Evolutionary conservation across 2,113 vertebrate genomes (phyloP), one percentile per base, ranked within the genome.

Genomic region (Dascyllus trimaculatus): DNA sequence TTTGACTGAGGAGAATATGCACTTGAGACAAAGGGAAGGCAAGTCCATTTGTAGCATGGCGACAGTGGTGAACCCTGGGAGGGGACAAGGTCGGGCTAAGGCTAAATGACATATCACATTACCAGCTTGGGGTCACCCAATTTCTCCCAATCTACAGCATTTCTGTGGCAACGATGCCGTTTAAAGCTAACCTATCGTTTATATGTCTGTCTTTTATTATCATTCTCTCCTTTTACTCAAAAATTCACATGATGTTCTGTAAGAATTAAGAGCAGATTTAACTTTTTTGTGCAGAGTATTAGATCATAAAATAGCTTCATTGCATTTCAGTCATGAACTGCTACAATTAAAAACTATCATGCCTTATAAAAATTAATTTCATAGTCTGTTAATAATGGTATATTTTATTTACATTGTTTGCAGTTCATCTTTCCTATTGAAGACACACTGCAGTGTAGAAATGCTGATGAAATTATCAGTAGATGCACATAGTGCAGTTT

Each of bases 21-120:
- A 93, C 93, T 93, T 94, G 92, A 95, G 90, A 92, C 89, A 90
- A 92, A 90, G 87, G 88, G 82, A 92, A 85, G 88, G 88, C 92
- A 93, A 92, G 86, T 85, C 82, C 86, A 92, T 93, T 91, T 90
- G 87, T 71, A 89, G 82, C 73, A 40, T 56, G 65, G 85, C 83
- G 79, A 89, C 69, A 59, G 78, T 40, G 73, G 71, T 80, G 86
- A 78, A 90, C 82, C 76, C 70, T 57, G 59, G 63, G 29, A 85
- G 85, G 86, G 81, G 78, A 87, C 68, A 40, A 77, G 93, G 92
- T 93, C 88, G 35, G 71, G 80, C 79, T 85, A 79, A 88, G 90
- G 90, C 91, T 93, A 93, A 93, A 92, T 85, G 91, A 90, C 90
- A 92, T 83, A 90, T 92, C 90, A 79, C 86, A 92, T 90, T 89